Evolutionary conservation across 2,888 invertebrate species (phyloP).

Genomic region (Junonia oenone): DNA sequence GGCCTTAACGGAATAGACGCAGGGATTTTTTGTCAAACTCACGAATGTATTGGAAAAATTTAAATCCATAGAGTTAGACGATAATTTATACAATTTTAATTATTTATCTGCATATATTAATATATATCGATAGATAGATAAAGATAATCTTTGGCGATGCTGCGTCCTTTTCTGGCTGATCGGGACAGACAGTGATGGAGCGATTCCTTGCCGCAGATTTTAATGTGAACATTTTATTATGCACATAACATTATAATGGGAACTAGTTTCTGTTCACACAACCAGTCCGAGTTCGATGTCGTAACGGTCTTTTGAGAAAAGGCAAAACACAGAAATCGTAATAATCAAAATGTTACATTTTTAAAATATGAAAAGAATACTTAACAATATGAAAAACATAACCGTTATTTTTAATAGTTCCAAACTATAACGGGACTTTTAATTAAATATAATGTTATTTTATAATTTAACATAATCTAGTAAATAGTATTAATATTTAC

Average conservation of each 20-base stretch:
- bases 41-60: neutral
- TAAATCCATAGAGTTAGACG: neutral
- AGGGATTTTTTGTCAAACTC: neutral
- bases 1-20: constrained; percentile 1
- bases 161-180: neutral
- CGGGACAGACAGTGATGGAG: constrained; percentile 8
- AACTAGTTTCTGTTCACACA: constrained; percentile 32
- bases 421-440: too few species aligned
- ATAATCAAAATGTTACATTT: constrained; percentile 8
- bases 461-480: neutral
- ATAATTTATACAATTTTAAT: neutral
- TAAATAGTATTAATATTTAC: neutral
- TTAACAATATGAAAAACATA: neutral
- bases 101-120: neutral
- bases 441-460: neutral
- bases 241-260: constrained; percentile 31
- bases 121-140: neutral
- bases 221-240: constrained; percentile 31
- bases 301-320: constrained; percentile 26
- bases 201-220: constrained; percentile 23
- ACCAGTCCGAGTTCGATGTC: constrained; percentile 28
- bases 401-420: neutral
- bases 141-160: neutral
- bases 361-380: neutral
- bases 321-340: constrained; percentile 2